phyloP scores from a whole-genome alignment of 2,113 vertebrate genomes.

The Trachemys scripta region DNA sequence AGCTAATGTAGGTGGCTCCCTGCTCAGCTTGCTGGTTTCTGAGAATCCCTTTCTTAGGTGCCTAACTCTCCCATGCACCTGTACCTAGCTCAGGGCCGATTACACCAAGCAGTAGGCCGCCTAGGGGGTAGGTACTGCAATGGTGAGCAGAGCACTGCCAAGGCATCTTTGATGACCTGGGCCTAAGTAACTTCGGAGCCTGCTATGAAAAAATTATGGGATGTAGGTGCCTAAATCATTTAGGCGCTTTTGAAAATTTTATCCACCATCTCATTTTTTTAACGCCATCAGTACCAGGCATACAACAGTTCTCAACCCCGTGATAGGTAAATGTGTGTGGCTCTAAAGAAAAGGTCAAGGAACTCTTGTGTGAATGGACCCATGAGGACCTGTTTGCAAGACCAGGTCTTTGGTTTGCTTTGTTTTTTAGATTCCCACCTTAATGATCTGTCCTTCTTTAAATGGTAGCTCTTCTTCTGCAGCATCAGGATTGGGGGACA shows the following conservation, averaged over 20 bases:
- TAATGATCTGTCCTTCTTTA: slow-evolving; percentile 97
- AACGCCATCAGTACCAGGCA: neutral
- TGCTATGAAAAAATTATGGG: neutral
- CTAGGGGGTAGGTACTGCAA: neutral
- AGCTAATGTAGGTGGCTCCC: too few species aligned
- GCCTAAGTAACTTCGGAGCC: too few species aligned
- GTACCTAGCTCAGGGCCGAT: too few species aligned
- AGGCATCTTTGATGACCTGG: neutral
- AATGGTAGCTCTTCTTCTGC: slow-evolving; percentile 96
- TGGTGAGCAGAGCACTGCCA: neutral
- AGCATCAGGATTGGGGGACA: slow-evolving; percentile 97
- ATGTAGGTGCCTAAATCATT: neutral
- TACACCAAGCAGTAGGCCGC: too few species aligned
- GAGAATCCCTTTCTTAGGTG: too few species aligned
- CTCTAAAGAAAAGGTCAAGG: neutral
- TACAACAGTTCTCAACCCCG: too few species aligned
- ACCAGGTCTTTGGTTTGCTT: fast-evolving
- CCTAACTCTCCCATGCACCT: too few species aligned
- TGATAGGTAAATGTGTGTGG: neutral
- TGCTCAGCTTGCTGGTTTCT: too few species aligned
- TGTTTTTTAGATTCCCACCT: slow-evolving; percentile 78
- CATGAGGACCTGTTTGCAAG: neutral
- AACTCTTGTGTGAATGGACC: neutral
- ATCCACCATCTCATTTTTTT: neutral
- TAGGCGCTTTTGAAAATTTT: neutral